Base-by-base conservation (phyloP, 2,113 vertebrate species). In the Haemorhous mexicanus region DNA sequence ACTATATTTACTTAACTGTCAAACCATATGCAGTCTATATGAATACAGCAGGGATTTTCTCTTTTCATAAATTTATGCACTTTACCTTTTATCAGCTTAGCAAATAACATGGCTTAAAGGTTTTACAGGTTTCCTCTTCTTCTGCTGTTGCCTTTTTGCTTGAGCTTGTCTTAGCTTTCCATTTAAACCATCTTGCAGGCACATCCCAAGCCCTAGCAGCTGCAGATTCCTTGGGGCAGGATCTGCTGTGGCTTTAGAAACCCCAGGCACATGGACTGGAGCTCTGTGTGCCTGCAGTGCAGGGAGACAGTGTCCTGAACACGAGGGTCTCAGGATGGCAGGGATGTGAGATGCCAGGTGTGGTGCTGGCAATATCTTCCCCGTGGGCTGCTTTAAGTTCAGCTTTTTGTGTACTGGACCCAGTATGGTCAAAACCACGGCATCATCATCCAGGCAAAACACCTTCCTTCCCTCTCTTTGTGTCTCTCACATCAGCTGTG, bases 41-140 rank as follows among this genome's bases (percentile, higher is more conserved):
- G 85, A 94, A 95, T 93, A 46, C 35, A 80, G 59, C 84, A 79
- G 77, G 75, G 74, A 95, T 97, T 96, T 97, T 39, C 53, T 56
- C 89, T 81, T 55, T 64, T 94, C 68, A 64, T 41, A 82, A 76
- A 73, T 94, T 66, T 69, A 90, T 64, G 67, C 63, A 85, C 79
- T 78, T 50, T 94, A 91, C 50, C 79, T 86, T 80, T 94, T 97
- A 94, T 96, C 77, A 64, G 35, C 64, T 97, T 93, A 94, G 81
- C 77, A 97, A 96, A 96, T 97, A 97, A 92, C 86, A 92, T 33
- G 66, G 80, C 76, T 93, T 70, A 74, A 94, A 96, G 37, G 37
- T 81, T 96, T 96, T 92, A 46, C 50, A 87, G 92, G 76, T 93
- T 95, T 94, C 75, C 16, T 7, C 49, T 93, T 93, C 93, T 91